Conservation (phyloP, 2,797 vertebrate species). For the Clamator glandarius region DNA sequence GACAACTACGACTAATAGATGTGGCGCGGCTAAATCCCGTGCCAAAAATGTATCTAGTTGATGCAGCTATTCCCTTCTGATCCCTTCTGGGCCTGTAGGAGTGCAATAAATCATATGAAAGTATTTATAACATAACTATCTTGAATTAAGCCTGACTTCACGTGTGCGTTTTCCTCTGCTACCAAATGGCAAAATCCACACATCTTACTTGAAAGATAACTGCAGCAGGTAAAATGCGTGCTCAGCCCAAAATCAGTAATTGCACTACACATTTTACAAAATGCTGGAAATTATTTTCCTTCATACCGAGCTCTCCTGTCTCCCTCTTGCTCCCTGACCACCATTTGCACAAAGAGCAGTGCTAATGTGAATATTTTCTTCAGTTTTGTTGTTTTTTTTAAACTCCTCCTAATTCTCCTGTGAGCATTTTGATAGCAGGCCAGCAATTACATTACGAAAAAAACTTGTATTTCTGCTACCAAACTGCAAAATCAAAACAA, state of each 20-base stretch:
- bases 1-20: background rate
- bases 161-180: background rate
- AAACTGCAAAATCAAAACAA: background rate
- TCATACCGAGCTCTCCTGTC: background rate
- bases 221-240: background rate
- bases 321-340: background rate
- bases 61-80: background rate
- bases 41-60: background rate
- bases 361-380: background rate
- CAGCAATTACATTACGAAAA: background rate
- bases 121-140: background rate
- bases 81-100: background rate
- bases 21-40: background rate
- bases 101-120: conserved; percentile 3
- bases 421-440: background rate
- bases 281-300: background rate
- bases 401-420: background rate
- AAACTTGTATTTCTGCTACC: background rate
- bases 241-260: background rate
- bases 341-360: background rate
- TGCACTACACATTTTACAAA: background rate
- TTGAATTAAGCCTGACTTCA: background rate
- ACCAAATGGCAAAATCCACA: background rate
- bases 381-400: background rate
- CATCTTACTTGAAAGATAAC: background rate